Evolutionary conservation across 1,140 invertebrate genomes (phyloP).

Genomic region (Formica selysi): DNA sequence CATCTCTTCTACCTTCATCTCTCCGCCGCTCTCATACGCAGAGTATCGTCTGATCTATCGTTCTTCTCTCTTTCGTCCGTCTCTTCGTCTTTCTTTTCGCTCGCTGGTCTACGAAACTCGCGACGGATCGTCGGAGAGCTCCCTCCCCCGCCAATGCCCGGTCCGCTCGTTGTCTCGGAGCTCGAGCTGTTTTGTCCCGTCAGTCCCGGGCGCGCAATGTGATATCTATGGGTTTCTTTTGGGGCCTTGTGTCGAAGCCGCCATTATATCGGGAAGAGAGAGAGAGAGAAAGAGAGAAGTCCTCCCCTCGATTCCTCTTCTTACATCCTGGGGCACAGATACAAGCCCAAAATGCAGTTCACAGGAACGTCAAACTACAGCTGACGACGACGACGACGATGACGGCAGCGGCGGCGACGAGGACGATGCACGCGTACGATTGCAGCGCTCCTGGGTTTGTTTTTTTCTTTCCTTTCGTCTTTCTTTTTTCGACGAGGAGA

Average conservation of each 20-base stretch:
- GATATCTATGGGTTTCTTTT: constrained; percentile 85
- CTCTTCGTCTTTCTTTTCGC: constrained; percentile 35
- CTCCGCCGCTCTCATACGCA: constrained; percentile 30
- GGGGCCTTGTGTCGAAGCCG: constrained; percentile 79
- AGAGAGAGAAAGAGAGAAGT: not conserved
- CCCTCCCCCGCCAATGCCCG: constrained; percentile 4
- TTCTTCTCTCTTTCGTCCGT: constrained; percentile 7
- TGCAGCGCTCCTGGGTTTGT: constrained; percentile 40
- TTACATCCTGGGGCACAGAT: constrained; percentile 11
- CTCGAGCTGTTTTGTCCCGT: constrained; percentile 84
- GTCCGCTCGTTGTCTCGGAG: constrained; percentile 79
- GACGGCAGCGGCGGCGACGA: not conserved
- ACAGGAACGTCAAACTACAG: constrained; percentile 67
- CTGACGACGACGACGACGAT: not conserved
- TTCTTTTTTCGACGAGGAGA: constrained; percentile 4
- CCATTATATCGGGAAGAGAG: constrained; percentile 72
- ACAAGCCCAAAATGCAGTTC: constrained; percentile 63
- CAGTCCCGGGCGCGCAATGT: constrained; percentile 84
- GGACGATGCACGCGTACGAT: constrained; percentile 29
- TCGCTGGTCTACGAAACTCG: constrained; percentile 75
- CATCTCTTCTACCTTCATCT: constrained; percentile 48
- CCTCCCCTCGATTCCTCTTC: constrained; percentile 50
- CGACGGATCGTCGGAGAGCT: constrained; percentile 55
- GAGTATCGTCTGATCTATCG: constrained; percentile 34
- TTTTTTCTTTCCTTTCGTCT: constrained; percentile 42